Percentiles rank a stretch among this genome's conserved stretches.
phyloP scores from a whole-genome alignment of 2,113 vertebrate genomes.

The Choloepus hoffmanni region DNA sequence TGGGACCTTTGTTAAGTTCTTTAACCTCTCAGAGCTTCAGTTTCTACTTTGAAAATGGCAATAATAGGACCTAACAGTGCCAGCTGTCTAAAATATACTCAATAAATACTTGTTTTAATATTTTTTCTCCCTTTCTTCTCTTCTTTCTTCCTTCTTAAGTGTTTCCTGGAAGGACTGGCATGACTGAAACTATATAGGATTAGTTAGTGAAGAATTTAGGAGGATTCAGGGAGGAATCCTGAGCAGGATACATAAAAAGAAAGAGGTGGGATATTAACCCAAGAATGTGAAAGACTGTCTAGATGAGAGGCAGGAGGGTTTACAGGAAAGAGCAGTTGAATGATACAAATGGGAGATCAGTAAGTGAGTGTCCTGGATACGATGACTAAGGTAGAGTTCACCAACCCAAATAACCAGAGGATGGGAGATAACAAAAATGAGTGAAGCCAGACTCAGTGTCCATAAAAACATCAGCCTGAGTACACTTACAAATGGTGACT shows the following conservation, averaged over 20 bases:
- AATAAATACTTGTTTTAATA: background rate
- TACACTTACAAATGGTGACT: background rate
- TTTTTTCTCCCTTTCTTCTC: background rate
- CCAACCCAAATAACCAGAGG: background rate
- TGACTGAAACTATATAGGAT: background rate
- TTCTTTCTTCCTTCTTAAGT: background rate
- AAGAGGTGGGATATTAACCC: background rate
- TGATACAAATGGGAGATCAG: background rate
- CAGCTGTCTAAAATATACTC: background rate
- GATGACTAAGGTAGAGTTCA: background rate
- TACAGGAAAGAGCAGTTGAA: background rate
- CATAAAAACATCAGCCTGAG: no score
- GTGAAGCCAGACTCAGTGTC: no score
- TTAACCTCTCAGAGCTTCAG: background rate
- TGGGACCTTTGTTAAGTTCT: background rate
- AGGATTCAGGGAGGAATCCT: background rate
- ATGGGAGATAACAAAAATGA: no score
- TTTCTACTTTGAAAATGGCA: conserved; percentile 18
- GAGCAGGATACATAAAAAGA: background rate
- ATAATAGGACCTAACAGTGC: background rate
- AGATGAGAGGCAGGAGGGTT: background rate
- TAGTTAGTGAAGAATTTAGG: background rate
- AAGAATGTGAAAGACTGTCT: background rate
- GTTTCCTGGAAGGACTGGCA: background rate
- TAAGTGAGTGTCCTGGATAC: background rate